Evolutionary conservation across 2,113 vertebrate species (phyloP), one percentile per base, ranked within the genome.

Genomic region (Chionodraco myersi): DNA sequence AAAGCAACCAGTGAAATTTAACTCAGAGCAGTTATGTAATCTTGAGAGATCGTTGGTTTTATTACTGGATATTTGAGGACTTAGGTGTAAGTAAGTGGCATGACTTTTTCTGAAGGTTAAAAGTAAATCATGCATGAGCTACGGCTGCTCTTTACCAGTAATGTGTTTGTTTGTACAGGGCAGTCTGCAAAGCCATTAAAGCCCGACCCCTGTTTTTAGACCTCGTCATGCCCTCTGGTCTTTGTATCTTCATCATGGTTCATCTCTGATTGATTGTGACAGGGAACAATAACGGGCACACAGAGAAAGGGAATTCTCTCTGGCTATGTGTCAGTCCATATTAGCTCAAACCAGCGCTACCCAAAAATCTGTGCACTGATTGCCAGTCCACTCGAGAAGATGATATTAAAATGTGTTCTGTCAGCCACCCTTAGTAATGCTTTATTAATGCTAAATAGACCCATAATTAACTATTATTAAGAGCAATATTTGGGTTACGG

Each of bases 191-290:
- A 91, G 82, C 90, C 91, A 85, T 90, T 84, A 89, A 80, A 90
- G 67, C 69, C 61, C 49, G 4, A 68, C 65, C 75, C 72, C 61
- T 77, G 87, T 87, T 86, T 80, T 69, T 53, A 82, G 86, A 78
- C 80, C 79, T 76, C 51, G 51, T 78, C 66, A 48, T 84, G 85
- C 88, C 84, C 87, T 89, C 80, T 80, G 88, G 89, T 87, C 85
- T 94, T 94, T 94, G 92, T 92, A 77, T 70, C 65, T 52, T 75
- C 86, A 91, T 94, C 90, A 93, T 67, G 83, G 73, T 80, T 84
- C 84, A 88, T 87, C 89, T 86, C 82, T 94, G 84, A 91, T 91
- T 82, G 85, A 76, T 89, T 89, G 83, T 92, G 93, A 86, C 88
- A 89, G 82, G 86, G 54, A 89, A 92, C 86, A 89, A 91, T 88